phyloP scores from a whole-genome alignment of 2,797 vertebrate genomes.

The Hozukius guyotensis region DNA sequence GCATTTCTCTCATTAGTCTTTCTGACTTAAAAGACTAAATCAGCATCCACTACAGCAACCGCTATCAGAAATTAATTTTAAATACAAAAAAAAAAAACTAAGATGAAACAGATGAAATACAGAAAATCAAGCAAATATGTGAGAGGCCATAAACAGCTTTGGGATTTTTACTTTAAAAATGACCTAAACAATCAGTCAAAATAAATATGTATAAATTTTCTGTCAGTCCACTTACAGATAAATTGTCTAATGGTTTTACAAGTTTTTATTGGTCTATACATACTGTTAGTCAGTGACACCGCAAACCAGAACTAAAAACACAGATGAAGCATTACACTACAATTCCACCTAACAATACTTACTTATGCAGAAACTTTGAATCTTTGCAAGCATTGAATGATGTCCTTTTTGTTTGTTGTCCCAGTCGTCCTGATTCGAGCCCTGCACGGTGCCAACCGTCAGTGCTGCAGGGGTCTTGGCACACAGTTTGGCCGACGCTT shows the following conservation, averaged over 20 bases:
- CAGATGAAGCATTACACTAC: background rate
- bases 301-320: background rate
- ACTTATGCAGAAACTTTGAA: background rate
- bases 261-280: too few relatives aligned
- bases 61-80: too few relatives aligned
- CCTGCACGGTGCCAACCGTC: slow-evolving; percentile 34
- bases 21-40: too few relatives aligned
- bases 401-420: slow-evolving; percentile 18
- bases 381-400: background rate
- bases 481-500: slow-evolving; percentile 34
- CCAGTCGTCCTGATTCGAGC: slow-evolving; percentile 19
- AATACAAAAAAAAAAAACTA: background rate
- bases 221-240: background rate
- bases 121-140: background rate
- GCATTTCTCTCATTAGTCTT: too few relatives aligned
- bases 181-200: background rate
- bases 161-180: background rate
- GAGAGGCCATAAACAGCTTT: background rate
- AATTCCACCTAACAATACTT: background rate
- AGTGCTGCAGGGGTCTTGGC: slow-evolving; percentile 53
- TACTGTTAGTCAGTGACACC: too few relatives aligned
- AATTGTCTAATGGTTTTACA: background rate
- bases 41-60: too few relatives aligned
- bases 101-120: background rate
- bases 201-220: background rate